Percentiles rank a stretch among this genome's conserved stretches.
Conservation (phyloP, 2,113 vertebrate species). For the Salvator merianae region DNA sequence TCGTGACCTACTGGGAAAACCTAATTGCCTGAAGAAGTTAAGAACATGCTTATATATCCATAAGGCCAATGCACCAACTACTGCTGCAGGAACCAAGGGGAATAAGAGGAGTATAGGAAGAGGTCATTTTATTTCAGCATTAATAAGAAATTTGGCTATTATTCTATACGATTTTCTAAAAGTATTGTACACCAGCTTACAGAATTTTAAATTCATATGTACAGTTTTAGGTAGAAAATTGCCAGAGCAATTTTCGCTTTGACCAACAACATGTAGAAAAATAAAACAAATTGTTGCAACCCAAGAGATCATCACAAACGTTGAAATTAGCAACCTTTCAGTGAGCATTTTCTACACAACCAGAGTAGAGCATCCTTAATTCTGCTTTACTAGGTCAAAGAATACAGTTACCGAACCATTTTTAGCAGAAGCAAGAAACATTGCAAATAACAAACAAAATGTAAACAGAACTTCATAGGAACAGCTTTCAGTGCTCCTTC, state of each 20-base stretch:
- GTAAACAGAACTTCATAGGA: conserved; percentile 56
- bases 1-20: conserved; percentile 17
- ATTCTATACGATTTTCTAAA: conserved; percentile 62
- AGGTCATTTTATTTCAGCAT: not conserved
- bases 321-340: conserved; percentile 27
- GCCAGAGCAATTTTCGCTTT: not conserved
- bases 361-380: conserved; percentile 37
- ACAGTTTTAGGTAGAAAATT: conserved; percentile 1
- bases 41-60: conserved; percentile 25
- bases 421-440: conserved; percentile 39
- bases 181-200: conserved; percentile 54
- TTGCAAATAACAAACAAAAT: conserved; percentile 53
- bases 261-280: conserved; percentile 18
- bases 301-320: conserved; percentile 22
- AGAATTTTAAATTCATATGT: conserved; percentile 20
- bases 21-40: conserved; percentile 12
- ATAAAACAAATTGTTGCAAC: conserved; percentile 9
- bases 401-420: conserved; percentile 45
- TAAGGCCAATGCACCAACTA: conserved; percentile 15
- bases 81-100: not conserved
- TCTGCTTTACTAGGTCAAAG: conserved; percentile 25
- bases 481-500: conserved; percentile 69
- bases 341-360: conserved; percentile 43
- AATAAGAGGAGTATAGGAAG: too few relatives aligned
- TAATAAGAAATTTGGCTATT: conserved; percentile 48